Percentiles rank a stretch among this genome's conserved stretches.
These are phyloP conservation scores for Pagrus major DNA, from an alignment of 2,113 vertebrate genomes.

Conservation along the genomic window DNA sequence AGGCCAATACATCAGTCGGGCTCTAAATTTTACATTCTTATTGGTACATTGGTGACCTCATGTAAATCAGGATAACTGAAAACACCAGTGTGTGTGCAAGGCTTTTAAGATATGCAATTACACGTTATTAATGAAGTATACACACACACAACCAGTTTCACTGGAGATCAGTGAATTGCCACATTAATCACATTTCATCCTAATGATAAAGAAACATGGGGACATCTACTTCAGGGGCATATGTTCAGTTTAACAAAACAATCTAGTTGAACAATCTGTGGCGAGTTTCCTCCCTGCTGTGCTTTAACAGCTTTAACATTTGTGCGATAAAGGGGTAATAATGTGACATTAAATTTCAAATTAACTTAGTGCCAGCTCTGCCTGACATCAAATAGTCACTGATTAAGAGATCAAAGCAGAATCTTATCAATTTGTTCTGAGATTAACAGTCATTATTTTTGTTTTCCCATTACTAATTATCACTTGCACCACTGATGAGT, in stretches of 20 bases:
- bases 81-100: neutral
- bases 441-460: neutral
- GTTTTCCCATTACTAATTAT: neutral
- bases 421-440: neutral
- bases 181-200: neutral
- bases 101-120: neutral
- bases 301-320: neutral
- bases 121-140: neutral
- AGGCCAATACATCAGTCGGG: too few relatives aligned
- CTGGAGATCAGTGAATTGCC: neutral
- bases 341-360: slow-evolving; percentile 3
- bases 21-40: neutral
- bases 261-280: neutral
- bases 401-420: neutral
- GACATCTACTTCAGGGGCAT: neutral
- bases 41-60: neutral
- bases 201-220: neutral
- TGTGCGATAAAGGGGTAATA: neutral
- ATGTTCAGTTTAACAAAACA: neutral
- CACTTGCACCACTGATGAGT: neutral
- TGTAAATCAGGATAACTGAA: neutral
- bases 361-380: neutral
- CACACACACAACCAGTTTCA: neutral
- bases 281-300: neutral
- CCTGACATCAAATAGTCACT: slow-evolving; percentile 1